Conservation (phyloP, 2,888 invertebrate genomes). For the Phaedon cochleariae region DNA sequence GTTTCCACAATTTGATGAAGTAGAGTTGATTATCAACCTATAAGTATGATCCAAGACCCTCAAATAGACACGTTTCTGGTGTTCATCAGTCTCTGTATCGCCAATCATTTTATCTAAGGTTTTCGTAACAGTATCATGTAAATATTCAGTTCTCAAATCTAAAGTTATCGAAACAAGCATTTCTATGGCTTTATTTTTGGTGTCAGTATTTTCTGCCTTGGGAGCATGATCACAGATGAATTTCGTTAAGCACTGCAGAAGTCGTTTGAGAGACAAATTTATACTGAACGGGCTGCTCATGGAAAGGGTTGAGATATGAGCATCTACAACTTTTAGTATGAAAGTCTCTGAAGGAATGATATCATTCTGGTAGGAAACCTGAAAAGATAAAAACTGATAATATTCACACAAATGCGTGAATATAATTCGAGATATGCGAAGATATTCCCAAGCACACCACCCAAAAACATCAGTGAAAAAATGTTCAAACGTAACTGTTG, state of each 20-base stretch:
- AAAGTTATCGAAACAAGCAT: slow-evolving; percentile 80
- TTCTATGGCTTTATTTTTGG: slow-evolving; percentile 71
- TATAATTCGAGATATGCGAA: too few species aligned
- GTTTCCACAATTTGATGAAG: slow-evolving; percentile 52
- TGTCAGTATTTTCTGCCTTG: slow-evolving; percentile 71
- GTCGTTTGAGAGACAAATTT: slow-evolving; percentile 71
- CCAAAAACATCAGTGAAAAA: too few species aligned
- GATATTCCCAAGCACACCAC: too few species aligned
- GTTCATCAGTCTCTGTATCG: slow-evolving; percentile 71
- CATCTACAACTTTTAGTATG: slow-evolving; percentile 76
- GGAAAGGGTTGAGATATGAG: slow-evolving; percentile 72
- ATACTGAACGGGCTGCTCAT: slow-evolving; percentile 68
- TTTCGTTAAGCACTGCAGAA: slow-evolving; percentile 70
- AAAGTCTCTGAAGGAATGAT: slow-evolving; percentile 86
- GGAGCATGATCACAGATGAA: slow-evolving; percentile 71
- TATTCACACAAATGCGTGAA: background rate
- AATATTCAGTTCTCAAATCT: slow-evolving; percentile 79
- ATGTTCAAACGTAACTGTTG: too few species aligned
- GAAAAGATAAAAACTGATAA: slow-evolving; percentile 28
- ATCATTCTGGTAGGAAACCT: slow-evolving; percentile 78
- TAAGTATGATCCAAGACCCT: slow-evolving; percentile 73
- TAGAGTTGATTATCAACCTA: slow-evolving; percentile 71
- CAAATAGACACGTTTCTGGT: slow-evolving; percentile 70
- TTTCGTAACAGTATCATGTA: slow-evolving; percentile 71
- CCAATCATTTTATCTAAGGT: slow-evolving; percentile 72